Percentiles rank a stretch among this genome's conserved stretches.
Conservation (phyloP, 2,113 vertebrate species). For the Perca flavescens region DNA sequence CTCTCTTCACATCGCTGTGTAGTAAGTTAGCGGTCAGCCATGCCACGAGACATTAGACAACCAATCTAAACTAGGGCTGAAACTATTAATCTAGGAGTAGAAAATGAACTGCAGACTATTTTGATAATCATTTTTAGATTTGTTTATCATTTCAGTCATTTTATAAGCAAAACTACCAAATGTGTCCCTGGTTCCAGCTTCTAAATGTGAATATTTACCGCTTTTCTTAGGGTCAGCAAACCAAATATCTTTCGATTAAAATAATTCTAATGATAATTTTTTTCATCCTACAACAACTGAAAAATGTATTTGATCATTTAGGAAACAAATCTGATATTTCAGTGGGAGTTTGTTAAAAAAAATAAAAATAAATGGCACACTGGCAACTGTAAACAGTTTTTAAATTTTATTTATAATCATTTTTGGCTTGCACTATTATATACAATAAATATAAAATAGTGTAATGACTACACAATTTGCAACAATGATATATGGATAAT, state of each 20-base stretch:
- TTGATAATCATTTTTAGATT: not conserved
- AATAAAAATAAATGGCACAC: not conserved
- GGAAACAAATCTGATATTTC: not conserved
- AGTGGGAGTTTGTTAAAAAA: not conserved
- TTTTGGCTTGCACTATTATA: slow-evolving; percentile 25
- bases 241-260: not conserved
- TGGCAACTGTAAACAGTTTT: slow-evolving; percentile 1
- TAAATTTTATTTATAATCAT: slow-evolving; percentile 49
- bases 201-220: not conserved
- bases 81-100: too few relatives aligned
- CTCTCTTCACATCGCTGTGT: too few relatives aligned
- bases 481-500: slow-evolving; percentile 5
- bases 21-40: not conserved
- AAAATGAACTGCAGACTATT: not conserved
- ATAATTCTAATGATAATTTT: too few relatives aligned
- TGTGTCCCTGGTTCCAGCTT: not conserved
- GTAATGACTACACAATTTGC: slow-evolving; percentile 15
- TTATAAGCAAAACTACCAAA: not conserved
- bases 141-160: not conserved
- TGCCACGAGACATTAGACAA: not conserved
- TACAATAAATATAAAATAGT: slow-evolving; percentile 57
- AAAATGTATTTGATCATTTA: not conserved
- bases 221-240: not conserved
- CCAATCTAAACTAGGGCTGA: too few relatives aligned
- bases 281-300: not conserved